A percentile compares a stretch with the other conserved stretches of the same genome.
Conservation (phyloP, 2,797 vertebrate genomes). For the Simalia tracyae region DNA sequence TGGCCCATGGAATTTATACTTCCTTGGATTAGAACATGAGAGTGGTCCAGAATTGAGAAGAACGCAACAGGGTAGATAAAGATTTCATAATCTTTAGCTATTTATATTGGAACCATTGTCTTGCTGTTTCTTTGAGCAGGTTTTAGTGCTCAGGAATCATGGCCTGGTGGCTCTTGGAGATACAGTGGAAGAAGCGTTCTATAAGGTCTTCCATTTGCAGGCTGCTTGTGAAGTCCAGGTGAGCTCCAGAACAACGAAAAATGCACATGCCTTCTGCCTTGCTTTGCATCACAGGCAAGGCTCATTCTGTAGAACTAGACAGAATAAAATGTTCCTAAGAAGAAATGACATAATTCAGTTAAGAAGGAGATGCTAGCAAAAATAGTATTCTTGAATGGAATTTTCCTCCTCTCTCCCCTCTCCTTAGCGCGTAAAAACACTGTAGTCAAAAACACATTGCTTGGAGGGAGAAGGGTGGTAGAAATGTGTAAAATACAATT, state of each 20-base stretch:
- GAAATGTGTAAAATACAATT: neutral
- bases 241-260: neutral
- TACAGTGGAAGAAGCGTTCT: slow-evolving; percentile 94
- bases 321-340: neutral
- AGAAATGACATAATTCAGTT: neutral
- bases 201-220: slow-evolving; percentile 93
- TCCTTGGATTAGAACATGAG: neutral
- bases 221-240: slow-evolving; percentile 97
- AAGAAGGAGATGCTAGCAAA: neutral
- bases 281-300: too few species aligned
- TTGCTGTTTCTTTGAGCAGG: slow-evolving; percentile 68
- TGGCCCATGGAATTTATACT: neutral
- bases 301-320: neutral
- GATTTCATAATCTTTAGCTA: neutral
- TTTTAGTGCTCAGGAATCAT: slow-evolving; percentile 88
- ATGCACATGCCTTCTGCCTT: neutral
- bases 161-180: slow-evolving; percentile 92
- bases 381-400: neutral
- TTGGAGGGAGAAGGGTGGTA: neutral
- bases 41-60: too few species aligned
- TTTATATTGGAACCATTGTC: neutral
- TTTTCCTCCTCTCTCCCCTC: neutral
- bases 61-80: neutral
- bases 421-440: neutral
- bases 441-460: neutral